Evolutionary conservation across 2,888 invertebrate genomes (phyloP).

Genomic region (Sympetrum striolatum): DNA sequence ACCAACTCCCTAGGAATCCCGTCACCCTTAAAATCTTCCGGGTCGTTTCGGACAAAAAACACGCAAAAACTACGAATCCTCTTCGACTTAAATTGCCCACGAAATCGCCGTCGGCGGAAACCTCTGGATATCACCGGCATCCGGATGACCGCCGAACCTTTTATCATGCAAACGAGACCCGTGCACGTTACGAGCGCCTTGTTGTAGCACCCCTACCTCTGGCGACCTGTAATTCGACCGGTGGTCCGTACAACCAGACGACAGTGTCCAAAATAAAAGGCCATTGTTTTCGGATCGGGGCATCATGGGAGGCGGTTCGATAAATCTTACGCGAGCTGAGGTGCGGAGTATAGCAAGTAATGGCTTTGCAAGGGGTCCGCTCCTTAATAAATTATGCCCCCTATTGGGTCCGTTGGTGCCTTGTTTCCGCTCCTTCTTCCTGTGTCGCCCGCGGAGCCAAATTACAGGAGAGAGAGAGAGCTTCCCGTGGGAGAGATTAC

Average conservation of each 20-base stretch:
- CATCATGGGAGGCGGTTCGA: background rate
- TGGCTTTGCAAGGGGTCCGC: background rate
- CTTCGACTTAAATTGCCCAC: background rate
- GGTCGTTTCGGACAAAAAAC: too few relatives aligned
- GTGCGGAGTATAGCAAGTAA: background rate
- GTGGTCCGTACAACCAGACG: background rate
- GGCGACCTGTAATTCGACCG: background rate
- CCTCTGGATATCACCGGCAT: background rate
- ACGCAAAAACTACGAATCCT: too few relatives aligned
- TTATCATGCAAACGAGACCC: background rate
- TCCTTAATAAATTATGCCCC: background rate
- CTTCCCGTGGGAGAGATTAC: too few relatives aligned
- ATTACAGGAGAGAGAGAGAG: background rate
- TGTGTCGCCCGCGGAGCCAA: background rate
- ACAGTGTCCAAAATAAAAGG: background rate
- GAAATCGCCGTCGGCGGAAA: background rate
- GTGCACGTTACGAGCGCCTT: background rate
- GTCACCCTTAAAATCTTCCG: too few relatives aligned
- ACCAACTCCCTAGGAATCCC: too few relatives aligned
- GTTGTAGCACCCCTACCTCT: background rate
- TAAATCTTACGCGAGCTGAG: background rate
- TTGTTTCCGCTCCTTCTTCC: background rate
- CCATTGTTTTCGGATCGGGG: background rate
- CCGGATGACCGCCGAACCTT: background rate
- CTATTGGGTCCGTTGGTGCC: background rate